Percentiles rank a stretch among this genome's conserved stretches.
These are phyloP conservation scores for Lucilia sericata DNA, from an alignment of 1,140 invertebrate species.

Conservation along the genomic window DNA sequence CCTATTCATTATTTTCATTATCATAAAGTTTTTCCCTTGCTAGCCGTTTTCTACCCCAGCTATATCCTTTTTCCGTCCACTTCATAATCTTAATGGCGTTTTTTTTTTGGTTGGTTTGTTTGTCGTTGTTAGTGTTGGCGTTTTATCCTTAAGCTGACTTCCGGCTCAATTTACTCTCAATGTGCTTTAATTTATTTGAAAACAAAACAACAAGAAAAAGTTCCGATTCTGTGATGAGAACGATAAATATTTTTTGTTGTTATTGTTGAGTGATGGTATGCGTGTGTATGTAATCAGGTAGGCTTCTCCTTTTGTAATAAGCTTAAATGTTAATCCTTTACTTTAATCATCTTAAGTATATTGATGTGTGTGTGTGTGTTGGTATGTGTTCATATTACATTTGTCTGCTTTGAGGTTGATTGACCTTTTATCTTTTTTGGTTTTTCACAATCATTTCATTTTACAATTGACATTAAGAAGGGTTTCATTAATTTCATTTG, in stretches of 20 bases:
- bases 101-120: not conserved
- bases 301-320: constrained; percentile 2
- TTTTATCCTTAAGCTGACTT: not conserved
- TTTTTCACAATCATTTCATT: no score
- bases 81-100: not conserved
- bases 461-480: no score
- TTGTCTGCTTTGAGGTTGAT: no score
- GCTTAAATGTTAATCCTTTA: constrained; percentile 11
- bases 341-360: not conserved
- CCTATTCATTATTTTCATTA: not conserved
- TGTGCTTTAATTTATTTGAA: no score
- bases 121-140: not conserved
- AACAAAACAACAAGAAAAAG: no score
- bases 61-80: not conserved
- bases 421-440: no score
- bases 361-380: not conserved
- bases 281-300: not conserved
- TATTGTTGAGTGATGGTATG: no score
- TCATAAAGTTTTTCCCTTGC: not conserved
- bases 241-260: no score
- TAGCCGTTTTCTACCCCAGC: no score
- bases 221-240: no score
- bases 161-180: not conserved
- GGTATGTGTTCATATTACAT: not conserved
- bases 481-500: no score